Base-by-base conservation (phyloP, 2,113 vertebrate genomes). In the Hipposideros armiger region DNA sequence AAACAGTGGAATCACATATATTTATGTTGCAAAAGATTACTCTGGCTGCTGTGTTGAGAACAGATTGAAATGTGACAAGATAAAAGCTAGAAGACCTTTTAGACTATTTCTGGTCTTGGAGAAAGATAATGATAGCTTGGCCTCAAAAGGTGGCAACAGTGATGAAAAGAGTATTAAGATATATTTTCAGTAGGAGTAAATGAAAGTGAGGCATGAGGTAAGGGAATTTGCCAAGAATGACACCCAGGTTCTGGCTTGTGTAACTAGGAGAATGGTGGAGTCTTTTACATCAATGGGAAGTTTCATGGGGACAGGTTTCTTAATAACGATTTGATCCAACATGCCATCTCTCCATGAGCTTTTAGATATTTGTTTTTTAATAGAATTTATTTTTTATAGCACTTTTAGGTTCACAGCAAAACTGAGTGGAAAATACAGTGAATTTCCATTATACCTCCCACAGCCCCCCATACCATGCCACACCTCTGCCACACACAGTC, bases 1-100 rank as follows among this genome's bases (percentile, higher is more conserved):
- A 90, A 95, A 26, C 54, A 90, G 56, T 90, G 64, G 81, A 80
- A 77, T 84, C 22, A 77, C 36, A 24, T 45, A 76, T 60, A 67
- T 50, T 58, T 69, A 67, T 89, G 36, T 93, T 95, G 70, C n/a
- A 62, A 45, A 66, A 84, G 62, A 45, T 54, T 60, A 47, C 78
- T 70, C 50, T 76, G 89, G 54, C 62, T 77, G 45, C 13, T 45
- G 8, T 36, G 4, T 56, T n/a, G 69, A 64, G n/a, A 78, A 86
- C 4, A 28, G 73, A 81, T 66, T 56, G 56, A 91, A 87, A 66
- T 81, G 22, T 73, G 60, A 20, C 77, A 92, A 70, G 52, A 76
- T 24, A 85, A 26, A 86, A 67, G 26, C 36, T 42, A 73, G 86
- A 56, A 19, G 16, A 62, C 64, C 32, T 56, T 52, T 58, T 86